Conservation (phyloP, 2,113 vertebrate genomes). For the Pomatorhinus ruficollis region DNA sequence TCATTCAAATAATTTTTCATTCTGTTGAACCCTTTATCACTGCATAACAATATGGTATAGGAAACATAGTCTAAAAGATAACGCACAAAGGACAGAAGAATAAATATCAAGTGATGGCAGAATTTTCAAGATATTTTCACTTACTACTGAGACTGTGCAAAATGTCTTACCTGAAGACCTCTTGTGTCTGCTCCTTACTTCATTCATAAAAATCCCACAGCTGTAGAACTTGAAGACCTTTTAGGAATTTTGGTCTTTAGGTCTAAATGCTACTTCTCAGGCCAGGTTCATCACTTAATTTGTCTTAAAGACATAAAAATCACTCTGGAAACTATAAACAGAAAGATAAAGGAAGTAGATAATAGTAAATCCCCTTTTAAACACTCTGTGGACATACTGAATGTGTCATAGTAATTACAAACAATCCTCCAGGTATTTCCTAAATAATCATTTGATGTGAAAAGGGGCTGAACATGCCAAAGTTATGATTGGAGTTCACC, state of each 20-base stretch:
- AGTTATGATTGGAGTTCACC: neutral
- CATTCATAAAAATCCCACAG: neutral
- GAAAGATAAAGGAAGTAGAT: neutral
- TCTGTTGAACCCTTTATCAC: neutral
- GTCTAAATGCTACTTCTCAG: neutral
- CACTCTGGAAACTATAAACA: neutral
- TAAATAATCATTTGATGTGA: neutral
- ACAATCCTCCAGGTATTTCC: neutral
- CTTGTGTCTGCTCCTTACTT: neutral
- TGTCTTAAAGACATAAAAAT: neutral
- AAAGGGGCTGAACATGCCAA: neutral
- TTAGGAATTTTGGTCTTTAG: neutral
- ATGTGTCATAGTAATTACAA: neutral
- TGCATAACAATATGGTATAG: neutral
- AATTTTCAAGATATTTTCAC: neutral
- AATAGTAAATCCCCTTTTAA: neutral
- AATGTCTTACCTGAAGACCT: neutral
- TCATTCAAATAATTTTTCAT: neutral
- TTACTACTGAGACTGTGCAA: neutral
- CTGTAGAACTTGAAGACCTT: neutral
- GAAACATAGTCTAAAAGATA: neutral
- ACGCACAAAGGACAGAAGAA: neutral
- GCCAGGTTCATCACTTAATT: neutral
- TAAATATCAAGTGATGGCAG: neutral
- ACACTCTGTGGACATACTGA: neutral